These are phyloP conservation scores for Brachymystax lenok DNA, from an alignment of 2,797 vertebrate genomes.

Conservation along the genomic window DNA sequence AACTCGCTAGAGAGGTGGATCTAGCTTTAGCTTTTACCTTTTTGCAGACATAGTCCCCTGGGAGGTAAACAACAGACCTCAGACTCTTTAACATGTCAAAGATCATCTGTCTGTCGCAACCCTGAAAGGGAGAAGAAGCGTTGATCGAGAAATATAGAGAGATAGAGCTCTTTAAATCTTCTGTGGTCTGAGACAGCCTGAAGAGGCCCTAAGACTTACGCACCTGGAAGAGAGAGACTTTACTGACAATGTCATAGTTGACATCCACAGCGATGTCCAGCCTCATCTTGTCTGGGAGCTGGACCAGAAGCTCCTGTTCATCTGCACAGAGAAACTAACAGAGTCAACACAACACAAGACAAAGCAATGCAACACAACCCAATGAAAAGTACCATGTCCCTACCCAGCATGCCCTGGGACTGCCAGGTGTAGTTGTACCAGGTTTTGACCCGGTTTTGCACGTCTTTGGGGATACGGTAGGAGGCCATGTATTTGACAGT, in stretches of 20 bases:
- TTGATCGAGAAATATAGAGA: not conserved
- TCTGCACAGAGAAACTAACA: constrained; percentile 68
- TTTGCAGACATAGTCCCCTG: constrained; percentile 95
- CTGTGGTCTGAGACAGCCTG: not conserved
- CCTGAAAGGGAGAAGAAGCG: constrained; percentile 69
- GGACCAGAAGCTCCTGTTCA: constrained; percentile 90
- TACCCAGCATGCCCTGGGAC: constrained; percentile 99
- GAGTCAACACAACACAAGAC: not conserved
- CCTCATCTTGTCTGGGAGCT: constrained; percentile 96
- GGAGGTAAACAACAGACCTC: constrained; percentile 92
- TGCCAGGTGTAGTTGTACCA: constrained; percentile 99
- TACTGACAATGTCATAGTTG: constrained; percentile 94
- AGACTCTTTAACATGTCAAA: constrained; percentile 97
- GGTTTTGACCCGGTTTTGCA: constrained; percentile 94
- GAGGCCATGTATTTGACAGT: constrained; percentile 97
- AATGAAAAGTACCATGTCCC: constrained; percentile 48
- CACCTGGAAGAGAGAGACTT: constrained; percentile 97
- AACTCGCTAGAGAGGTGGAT: not conserved
- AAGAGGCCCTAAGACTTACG: not conserved
- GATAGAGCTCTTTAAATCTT: not conserved
- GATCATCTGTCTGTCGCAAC: constrained; percentile 98
- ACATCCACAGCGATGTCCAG: constrained; percentile 94
- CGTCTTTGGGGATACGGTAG: constrained; percentile 88
- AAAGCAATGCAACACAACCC: not conserved
- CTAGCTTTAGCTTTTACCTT: constrained; percentile 77